Evolutionary conservation across 2,797 vertebrate genomes (phyloP), one percentile per base, ranked within the genome.

Genomic region (Argyrosomus regius): DNA sequence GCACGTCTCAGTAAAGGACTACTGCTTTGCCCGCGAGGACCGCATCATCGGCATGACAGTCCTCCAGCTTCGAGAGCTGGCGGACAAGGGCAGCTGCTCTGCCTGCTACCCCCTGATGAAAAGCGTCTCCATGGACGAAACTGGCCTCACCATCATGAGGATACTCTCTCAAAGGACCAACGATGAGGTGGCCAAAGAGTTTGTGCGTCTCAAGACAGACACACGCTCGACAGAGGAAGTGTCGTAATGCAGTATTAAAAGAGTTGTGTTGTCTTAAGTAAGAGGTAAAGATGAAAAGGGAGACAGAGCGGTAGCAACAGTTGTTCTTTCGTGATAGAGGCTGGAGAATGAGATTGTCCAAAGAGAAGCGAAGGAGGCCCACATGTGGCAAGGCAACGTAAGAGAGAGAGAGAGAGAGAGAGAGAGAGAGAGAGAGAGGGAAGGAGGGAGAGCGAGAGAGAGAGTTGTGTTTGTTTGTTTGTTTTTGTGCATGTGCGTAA

Each of bases 21-120:
- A 99, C 93, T 99, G 98, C 95, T 99, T 99, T 18, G 98, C 98
- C 16, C 95, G 98, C 0, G 98, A 99, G 86, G 98, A 99, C 82
- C 96, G 97, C 53, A 35, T 98, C 61, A 94, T 99, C 0, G 98
- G 98, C 72, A 96, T 99, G 97, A 96, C 97, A 0, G 97, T 99
- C 31, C 96, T 99, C 87, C 98, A 96, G 92, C 96, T 99, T 65
- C 93, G 94, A 28, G 95, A 92, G 86, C 92, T 99, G 65, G 94
- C 91, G 0, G 98, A 98, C 68, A 96, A 95, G 73, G 97, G 96
- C n/a, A 94, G 96, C 93, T 93, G 95, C 22, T 91, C 95, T 0
- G 94, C 96, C 12, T 95, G 95, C 95, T 98, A 98, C 92, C 97
- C 98, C 0, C 94, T 99, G 86, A 86, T 97, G 64, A 96, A 96